Conservation (phyloP, 2,797 vertebrate genomes). For the Sebastes hubbsi region DNA sequence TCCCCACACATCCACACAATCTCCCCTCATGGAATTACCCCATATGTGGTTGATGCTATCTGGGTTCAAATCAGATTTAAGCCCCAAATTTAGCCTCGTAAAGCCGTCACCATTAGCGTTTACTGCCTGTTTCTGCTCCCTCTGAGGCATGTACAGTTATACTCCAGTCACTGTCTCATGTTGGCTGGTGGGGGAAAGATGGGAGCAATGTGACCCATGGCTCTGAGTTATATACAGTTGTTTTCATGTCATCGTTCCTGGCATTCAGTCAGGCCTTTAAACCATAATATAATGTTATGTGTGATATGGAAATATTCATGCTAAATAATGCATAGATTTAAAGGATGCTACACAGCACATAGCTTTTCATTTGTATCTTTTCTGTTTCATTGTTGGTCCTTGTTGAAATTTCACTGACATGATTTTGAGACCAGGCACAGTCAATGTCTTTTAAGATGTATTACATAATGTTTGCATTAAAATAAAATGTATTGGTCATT, state of each 20-base stretch:
- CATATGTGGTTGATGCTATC: slow-evolving; percentile 68
- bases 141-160: slow-evolving; percentile 47
- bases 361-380: slow-evolving; percentile 1
- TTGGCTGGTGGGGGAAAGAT: slow-evolving; percentile 16
- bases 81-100: slow-evolving; percentile 69
- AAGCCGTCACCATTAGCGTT: slow-evolving; percentile 58
- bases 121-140: slow-evolving; percentile 47
- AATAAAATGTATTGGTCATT: not conserved
- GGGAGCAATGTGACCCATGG: slow-evolving; percentile 28
- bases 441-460: not conserved
- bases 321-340: slow-evolving; percentile 37
- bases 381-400: not conserved
- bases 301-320: slow-evolving; percentile 33
- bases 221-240: slow-evolving; percentile 13
- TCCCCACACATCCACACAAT: slow-evolving; percentile 54
- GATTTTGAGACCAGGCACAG: not conserved
- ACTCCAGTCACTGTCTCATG: slow-evolving; percentile 49
- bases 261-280: slow-evolving; percentile 21
- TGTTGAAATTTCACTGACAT: not conserved
- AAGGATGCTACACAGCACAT: slow-evolving; percentile 4
- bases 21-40: slow-evolving; percentile 67
- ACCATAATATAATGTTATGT: slow-evolving; percentile 26
- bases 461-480: not conserved
- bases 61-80: slow-evolving; percentile 79
- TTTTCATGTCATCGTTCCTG: slow-evolving; percentile 36